Evolutionary conservation across 2,113 vertebrate species (phyloP).

Genomic region (Phalacrocorax brasilianus): DNA sequence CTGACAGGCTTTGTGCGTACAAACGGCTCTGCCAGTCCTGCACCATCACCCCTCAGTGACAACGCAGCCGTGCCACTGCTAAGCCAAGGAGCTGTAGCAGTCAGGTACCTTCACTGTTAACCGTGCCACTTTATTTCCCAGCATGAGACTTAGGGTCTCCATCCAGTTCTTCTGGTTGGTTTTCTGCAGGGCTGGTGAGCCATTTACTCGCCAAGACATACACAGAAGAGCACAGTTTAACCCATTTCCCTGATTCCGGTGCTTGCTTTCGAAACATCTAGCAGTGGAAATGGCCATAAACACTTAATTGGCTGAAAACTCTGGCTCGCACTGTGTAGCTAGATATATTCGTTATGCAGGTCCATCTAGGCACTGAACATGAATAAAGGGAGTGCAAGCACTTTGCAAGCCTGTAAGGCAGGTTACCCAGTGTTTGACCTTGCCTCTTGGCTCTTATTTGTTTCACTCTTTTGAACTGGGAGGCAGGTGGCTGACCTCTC

Average conservation of each 20-base stretch:
- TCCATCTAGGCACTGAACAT: not conserved
- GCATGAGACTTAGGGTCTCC: not conserved
- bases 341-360: not conserved
- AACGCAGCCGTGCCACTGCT: fast-evolving
- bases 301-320: slow-evolving; percentile 20
- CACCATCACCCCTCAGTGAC: fast-evolving
- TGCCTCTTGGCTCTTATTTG: not conserved
- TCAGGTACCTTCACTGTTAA: not conserved
- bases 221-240: not conserved
- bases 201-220: not conserved
- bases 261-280: not conserved
- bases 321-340: not conserved
- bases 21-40: fast-evolving
- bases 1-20: fast-evolving
- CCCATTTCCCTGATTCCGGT: not conserved
- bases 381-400: not conserved
- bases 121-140: not conserved
- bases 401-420: not conserved
- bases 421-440: not conserved
- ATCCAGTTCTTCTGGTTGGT: not conserved
- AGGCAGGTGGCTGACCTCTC: not conserved
- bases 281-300: not conserved
- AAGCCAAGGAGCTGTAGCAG: not conserved
- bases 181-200: not conserved
- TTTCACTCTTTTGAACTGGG: not conserved